Base-by-base conservation (phyloP, 1,140 invertebrate species). In the Pseudomyrmex gracilis region DNA sequence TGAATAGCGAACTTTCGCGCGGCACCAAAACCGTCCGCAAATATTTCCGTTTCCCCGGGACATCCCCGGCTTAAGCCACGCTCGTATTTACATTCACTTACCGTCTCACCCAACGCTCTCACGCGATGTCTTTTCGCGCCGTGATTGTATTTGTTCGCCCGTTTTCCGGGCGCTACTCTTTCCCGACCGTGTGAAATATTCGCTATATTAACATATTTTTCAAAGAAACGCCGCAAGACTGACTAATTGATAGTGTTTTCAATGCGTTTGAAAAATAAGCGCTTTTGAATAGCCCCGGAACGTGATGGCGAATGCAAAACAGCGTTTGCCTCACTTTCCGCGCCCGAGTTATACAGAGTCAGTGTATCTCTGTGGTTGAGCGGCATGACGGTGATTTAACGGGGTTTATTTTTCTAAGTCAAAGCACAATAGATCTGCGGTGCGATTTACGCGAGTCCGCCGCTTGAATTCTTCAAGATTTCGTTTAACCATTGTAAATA, bases 31-130 rank as follows among this genome's bases (percentile, higher is more conserved):
- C 51, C 78, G 68, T 87, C 20, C 53, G 89, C 83, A 90, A 90
- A 90, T 90, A 89, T 90, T 90, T 85, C 73, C 85, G 85, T 83
- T 87, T 87, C 77, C 84, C 51, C 22, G 68, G 49, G 17, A n/a
- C 49, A 55, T 60, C 60, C 85, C 34, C 13, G 63, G 78, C 84
- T 86, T 87, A 73, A 86, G 68, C 67, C 53, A 64, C 20, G 78
- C 66, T 51, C n/a, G 43, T 64, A 82, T 87, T 87, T 86, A 82
- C 85, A 86, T 74, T 77, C 85, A 68, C 73, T 87, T 87, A 87
- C 70, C 76, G 67, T 77, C 34, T 60, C 76, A 49, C 71, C 34
- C 53, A 5, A 45, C 60, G 49, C 84, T 60, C 82, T 60, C 80
- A 20, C 47, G 51, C 64, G 47, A 58, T 61, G 43, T 73, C 73